phyloP scores from a whole-genome alignment of 2,888 invertebrate genomes.

The Luffia ferchaultella region DNA sequence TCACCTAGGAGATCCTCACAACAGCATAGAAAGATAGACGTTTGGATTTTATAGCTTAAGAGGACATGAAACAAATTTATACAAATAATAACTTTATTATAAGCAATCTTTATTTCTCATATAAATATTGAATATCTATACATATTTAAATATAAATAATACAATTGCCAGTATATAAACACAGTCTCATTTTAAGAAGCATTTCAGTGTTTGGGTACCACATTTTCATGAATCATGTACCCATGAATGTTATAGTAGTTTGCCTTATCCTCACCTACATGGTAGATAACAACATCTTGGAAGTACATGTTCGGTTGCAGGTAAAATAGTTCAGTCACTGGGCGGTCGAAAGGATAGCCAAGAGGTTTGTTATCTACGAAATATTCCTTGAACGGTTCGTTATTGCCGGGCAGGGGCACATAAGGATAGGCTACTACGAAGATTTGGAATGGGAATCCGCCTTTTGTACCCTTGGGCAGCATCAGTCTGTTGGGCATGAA shows the following conservation, averaged over 20 bases:
- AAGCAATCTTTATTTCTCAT: neutral
- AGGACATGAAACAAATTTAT: too few species aligned
- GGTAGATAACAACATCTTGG: conserved; percentile 47
- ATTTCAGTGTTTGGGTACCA: conserved; percentile 8
- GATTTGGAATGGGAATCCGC: conserved; percentile 72
- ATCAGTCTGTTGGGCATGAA: conserved; percentile 74
- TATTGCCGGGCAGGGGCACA: conserved; percentile 38
- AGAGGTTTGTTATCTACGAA: conserved; percentile 57
- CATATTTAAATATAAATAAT: neutral
- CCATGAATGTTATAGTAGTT: conserved; percentile 3
- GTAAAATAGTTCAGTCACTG: conserved; percentile 44
- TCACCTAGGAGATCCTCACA: too few species aligned
- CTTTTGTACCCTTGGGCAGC: conserved; percentile 74
- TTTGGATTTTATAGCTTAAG: too few species aligned
- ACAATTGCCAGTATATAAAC: neutral
- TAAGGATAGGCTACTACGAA: conserved; percentile 70
- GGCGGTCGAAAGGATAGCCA: conserved; percentile 68
- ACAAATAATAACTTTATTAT: neutral
- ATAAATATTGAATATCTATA: neutral
- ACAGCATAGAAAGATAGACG: too few species aligned
- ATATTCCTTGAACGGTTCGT: conserved; percentile 26
- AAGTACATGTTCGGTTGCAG: conserved; percentile 64
- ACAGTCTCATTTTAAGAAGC: neutral
- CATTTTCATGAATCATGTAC: conserved; percentile 5
- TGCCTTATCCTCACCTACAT: conserved; percentile 16